Conservation (phyloP, 2,113 vertebrate genomes). For the Typhlomys cinereus region DNA sequence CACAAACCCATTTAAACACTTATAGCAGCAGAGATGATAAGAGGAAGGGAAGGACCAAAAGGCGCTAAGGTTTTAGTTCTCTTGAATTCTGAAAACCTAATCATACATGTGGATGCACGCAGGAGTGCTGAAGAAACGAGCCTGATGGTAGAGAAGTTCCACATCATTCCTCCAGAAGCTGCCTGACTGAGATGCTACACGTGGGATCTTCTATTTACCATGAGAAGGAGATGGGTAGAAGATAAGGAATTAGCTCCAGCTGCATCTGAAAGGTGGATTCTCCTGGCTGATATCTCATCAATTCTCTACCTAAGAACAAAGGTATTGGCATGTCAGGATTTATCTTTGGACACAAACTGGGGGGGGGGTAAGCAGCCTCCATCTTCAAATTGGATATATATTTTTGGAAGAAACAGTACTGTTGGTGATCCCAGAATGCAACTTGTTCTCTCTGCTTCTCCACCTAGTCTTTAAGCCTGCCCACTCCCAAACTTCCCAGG, state of each 20-base stretch:
- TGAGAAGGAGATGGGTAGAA: neutral
- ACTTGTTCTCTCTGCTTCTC: neutral
- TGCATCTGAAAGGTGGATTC: neutral
- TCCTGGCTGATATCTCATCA: neutral
- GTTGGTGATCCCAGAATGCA: neutral
- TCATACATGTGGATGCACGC: neutral
- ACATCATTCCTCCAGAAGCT: neutral
- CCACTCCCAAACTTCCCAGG: neutral
- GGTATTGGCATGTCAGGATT: neutral
- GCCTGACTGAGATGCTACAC: neutral
- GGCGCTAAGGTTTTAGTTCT: neutral
- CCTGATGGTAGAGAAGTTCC: neutral
- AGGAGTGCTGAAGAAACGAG: neutral
- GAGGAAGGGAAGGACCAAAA: neutral
- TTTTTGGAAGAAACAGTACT: neutral
- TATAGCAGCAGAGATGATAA: neutral
- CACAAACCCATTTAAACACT: neutral
- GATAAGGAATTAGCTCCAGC: neutral
- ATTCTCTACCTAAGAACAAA: neutral
- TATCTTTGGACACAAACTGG: neutral
- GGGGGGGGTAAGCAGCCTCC: neutral
- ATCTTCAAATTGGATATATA: neutral
- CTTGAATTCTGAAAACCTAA: neutral
- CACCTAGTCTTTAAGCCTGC: neutral
- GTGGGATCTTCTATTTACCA: neutral